Conservation (phyloP, 2,888 invertebrate genomes). For the Aphidius colemani region DNA sequence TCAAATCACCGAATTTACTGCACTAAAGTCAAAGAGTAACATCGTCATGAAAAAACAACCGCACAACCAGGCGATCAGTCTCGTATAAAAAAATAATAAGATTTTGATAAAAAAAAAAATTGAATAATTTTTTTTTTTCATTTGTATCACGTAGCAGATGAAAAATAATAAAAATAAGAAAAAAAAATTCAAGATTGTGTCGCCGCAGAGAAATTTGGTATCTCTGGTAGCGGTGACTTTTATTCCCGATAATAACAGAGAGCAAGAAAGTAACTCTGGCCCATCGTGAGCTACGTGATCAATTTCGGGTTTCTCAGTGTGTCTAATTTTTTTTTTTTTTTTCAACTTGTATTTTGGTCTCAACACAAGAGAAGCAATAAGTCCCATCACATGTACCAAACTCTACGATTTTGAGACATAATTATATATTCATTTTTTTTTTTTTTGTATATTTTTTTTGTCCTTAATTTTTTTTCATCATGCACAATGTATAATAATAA, state of each 20-base stretch:
- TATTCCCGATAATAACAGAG: constrained; percentile 61
- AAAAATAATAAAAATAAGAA: constrained; percentile 20
- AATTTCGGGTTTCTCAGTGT: constrained; percentile 42
- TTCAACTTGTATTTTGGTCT: constrained; percentile 23
- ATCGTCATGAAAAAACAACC: too few species aligned
- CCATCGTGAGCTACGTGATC: constrained; percentile 52
- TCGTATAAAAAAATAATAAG: too few species aligned
- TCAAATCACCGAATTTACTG: too few species aligned
- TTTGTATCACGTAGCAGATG: constrained; percentile 27
- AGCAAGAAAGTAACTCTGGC: constrained; percentile 25
- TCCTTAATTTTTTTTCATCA: too few species aligned
- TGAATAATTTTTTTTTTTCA: constrained; percentile 8
- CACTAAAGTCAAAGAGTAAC: too few species aligned
- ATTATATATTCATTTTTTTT: constrained; percentile 48
- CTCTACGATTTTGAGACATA: constrained; percentile 56
- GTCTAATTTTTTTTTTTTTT: constrained; percentile 39
- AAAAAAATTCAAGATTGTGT: constrained; percentile 49
- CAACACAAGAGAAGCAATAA: constrained; percentile 22
- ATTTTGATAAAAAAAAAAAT: too few species aligned
- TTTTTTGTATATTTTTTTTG: too few species aligned
- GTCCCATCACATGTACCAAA: constrained; percentile 1
- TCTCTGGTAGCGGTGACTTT: constrained; percentile 59
- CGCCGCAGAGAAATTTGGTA: constrained; percentile 49
- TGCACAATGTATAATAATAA: too few species aligned
- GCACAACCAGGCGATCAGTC: too few species aligned